phyloP scores from a whole-genome alignment of 2,888 invertebrate genomes.

The Tanytarsus gracilentus region DNA sequence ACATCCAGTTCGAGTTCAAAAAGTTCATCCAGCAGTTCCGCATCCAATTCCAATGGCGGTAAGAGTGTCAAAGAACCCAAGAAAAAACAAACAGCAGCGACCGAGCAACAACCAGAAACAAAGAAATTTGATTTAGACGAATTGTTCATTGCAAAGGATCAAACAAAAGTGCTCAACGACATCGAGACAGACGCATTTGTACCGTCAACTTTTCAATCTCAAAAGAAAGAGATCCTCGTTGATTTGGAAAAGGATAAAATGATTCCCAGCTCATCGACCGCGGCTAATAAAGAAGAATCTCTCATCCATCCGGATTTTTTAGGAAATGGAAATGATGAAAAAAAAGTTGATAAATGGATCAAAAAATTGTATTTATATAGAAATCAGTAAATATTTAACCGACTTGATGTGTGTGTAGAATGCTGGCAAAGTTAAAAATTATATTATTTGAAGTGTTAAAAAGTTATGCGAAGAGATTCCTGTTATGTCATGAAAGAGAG shows the following conservation, averaged over 20 bases:
- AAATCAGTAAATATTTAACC: conserved; percentile 3
- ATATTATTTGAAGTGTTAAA: too few relatives aligned
- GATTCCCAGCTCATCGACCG: neutral
- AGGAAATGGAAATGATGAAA: conserved; percentile 3
- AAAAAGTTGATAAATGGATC: conserved; percentile 15
- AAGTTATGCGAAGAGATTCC: too few relatives aligned
- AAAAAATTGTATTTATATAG: conserved; percentile 6
- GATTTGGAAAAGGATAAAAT: conserved; percentile 16
- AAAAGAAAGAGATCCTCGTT: neutral
- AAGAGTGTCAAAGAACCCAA: neutral
- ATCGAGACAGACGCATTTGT: conserved; percentile 5
- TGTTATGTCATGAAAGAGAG: too few relatives aligned
- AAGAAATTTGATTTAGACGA: conserved; percentile 8
- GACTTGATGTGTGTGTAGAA: too few relatives aligned
- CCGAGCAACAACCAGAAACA: neutral
- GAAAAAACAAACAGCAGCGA: neutral
- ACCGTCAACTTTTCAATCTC: neutral
- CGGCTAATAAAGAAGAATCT: neutral
- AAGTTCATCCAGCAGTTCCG: neutral
- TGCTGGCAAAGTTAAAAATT: too few relatives aligned
- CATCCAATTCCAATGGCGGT: neutral
- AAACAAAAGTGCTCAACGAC: neutral
- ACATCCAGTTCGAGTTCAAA: neutral
- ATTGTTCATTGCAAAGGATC: conserved; percentile 7
- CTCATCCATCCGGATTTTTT: conserved; percentile 16